Percentiles rank a stretch among this genome's conserved stretches.
Conservation (phyloP, 2,888 invertebrate species). For the Drosophila testacea region DNA sequence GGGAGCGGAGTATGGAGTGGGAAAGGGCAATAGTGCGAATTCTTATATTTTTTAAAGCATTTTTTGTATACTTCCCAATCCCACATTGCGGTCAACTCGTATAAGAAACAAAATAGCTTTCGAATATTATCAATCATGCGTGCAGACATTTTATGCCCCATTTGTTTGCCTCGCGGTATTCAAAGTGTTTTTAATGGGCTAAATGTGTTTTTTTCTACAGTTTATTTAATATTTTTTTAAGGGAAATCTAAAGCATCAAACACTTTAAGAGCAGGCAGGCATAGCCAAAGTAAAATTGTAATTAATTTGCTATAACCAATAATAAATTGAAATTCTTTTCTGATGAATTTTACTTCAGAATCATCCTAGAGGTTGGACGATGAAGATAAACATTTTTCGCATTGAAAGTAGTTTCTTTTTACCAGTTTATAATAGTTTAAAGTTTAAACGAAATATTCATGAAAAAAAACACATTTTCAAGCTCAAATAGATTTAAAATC, state of each 20-base stretch:
- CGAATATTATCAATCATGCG: constrained; percentile 74
- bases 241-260: constrained; percentile 7
- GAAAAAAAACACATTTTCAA: too few relatives aligned
- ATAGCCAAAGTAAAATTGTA: too few relatives aligned
- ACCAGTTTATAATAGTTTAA: too few relatives aligned
- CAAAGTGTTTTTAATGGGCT: constrained; percentile 45
- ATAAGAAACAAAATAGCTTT: constrained; percentile 50
- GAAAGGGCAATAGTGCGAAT: constrained; percentile 61
- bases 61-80: constrained; percentile 6
- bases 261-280: background rate
- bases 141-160: constrained; percentile 48
- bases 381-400: too few relatives aligned
- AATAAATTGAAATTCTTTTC: too few relatives aligned
- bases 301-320: too few relatives aligned
- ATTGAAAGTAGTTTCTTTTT: too few relatives aligned
- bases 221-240: background rate
- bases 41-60: constrained; percentile 17
- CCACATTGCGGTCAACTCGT: constrained; percentile 48
- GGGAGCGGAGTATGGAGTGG: background rate
- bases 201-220: constrained; percentile 41
- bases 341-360: too few relatives aligned
- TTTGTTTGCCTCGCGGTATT: constrained; percentile 29
- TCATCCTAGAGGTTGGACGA: too few relatives aligned
- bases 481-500: too few relatives aligned
- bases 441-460: too few relatives aligned